Conservation (phyloP, 2,113 vertebrate species). For the Arothron firmamentum region DNA sequence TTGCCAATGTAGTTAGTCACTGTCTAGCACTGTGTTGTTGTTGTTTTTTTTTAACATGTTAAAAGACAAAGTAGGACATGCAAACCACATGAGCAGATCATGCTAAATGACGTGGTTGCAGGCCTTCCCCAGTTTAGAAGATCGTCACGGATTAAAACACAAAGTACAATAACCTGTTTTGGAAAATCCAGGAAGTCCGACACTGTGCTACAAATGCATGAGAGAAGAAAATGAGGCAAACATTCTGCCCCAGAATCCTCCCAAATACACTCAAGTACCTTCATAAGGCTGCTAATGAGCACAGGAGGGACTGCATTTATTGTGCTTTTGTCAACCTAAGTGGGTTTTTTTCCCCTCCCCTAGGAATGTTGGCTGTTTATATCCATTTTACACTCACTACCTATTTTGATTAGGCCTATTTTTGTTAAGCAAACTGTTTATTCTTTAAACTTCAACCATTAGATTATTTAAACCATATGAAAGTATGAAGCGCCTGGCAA, state of each 20-base stretch:
- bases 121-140: too few species aligned
- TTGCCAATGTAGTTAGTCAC: too few species aligned
- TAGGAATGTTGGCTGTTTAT: neutral
- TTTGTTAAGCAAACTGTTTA: neutral
- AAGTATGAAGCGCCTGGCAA: conserved; percentile 5
- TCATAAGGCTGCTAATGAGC: conserved; percentile 26
- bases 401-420: neutral
- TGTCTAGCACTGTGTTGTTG: too few species aligned
- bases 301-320: conserved; percentile 1
- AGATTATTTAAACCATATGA: conserved; percentile 2
- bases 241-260: neutral
- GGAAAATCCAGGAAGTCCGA: neutral
- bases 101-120: neutral
- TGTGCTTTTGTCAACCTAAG: conserved; percentile 5
- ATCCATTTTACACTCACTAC: neutral
- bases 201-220: neutral
- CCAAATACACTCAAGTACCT: neutral
- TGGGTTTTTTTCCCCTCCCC: neutral
- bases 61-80: too few species aligned
- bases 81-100: too few species aligned
- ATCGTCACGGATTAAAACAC: too few species aligned
- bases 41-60: too few species aligned
- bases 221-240: neutral
- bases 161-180: neutral
- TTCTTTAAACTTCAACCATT: too few species aligned